Evolutionary conservation across 1,140 invertebrate genomes (phyloP).

Genomic region (Drosophila paulistorum): DNA sequence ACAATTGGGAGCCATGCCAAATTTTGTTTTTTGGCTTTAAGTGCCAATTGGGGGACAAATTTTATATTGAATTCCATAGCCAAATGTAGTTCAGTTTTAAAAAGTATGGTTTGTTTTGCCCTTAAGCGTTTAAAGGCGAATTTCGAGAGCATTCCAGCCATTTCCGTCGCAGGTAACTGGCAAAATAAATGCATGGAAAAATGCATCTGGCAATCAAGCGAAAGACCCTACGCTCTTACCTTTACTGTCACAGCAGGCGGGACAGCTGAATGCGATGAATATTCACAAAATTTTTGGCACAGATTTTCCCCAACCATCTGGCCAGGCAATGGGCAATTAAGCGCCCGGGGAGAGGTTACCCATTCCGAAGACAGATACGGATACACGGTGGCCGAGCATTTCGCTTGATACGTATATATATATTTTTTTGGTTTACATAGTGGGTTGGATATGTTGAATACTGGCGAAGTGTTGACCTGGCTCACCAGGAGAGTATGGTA

Average conservation of each 20-base stretch:
- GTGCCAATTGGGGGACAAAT: too few species aligned
- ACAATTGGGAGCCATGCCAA: too few species aligned
- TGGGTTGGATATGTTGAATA: not conserved
- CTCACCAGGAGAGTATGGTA: constrained; percentile 58
- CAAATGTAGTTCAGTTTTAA: too few species aligned
- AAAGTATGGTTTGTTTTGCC: too few species aligned
- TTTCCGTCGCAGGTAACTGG: too few species aligned
- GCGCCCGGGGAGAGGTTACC: not conserved
- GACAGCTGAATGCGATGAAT: not conserved
- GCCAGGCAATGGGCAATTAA: not conserved
- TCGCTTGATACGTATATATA: constrained; percentile 24
- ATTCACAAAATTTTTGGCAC: not conserved
- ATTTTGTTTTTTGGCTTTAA: too few species aligned
- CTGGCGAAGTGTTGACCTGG: not conserved
- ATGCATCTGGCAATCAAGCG: too few species aligned
- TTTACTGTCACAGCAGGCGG: not conserved
- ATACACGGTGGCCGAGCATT: constrained; percentile 4
- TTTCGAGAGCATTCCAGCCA: too few species aligned
- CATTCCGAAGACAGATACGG: not conserved
- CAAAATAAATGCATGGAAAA: too few species aligned
- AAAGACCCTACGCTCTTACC: too few species aligned
- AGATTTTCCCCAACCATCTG: constrained; percentile 1
- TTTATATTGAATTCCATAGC: too few species aligned
- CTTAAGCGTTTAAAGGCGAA: too few species aligned
- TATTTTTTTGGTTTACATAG: constrained; percentile 46